Base-by-base conservation (phyloP, 2,797 vertebrate species). In the Valencia hispanica region DNA sequence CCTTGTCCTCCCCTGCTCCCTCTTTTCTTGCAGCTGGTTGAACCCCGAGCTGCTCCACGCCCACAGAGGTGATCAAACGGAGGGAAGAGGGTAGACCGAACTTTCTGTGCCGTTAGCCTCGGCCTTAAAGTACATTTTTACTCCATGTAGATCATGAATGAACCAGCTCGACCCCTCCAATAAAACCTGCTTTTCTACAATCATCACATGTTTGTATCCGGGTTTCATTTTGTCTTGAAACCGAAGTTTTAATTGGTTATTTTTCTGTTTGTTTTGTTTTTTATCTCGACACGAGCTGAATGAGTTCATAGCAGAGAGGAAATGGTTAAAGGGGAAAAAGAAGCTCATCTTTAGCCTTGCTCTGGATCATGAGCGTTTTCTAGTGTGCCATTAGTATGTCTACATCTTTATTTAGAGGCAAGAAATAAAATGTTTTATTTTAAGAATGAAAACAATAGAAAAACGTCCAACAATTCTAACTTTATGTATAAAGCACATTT, bases 21-120 rank as follows among this genome's bases (percentile, higher is more conserved):
- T 73, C 82, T 79, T 91, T 55, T 93, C 87, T 93, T 95, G 61
- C 95, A 96, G 95, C 95, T 90, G 91, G 90, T 91, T 96, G 94
- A 96, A 69, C 79, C 89, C 86, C 82, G 88, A 84, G 84, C 83
- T 79, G 87, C 81, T 88, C 80, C 91, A 57, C 73, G 80, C 79
- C 86, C 84, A 86, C 82, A 72, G 45, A 78, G 87, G 81, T 68
- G 74, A 81, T 74, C 81, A 80, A 82, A 80, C 81, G 77, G 73
- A 87, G 70, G 70, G 68, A 72, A 0, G 57, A 66, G 75, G 45
- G 59, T 53, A 45, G n/a, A 74, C 57, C 78, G 55, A 68, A 82
- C 36, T 87, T 77, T 1, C 34, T 17, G 48, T 70, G 68, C 72
- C 80, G 72, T 71, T 53, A 41, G 61, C 43, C 51, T 84, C 25